Base-by-base conservation (phyloP, 1,140 invertebrate genomes). In the Batillaria attramentaria region DNA sequence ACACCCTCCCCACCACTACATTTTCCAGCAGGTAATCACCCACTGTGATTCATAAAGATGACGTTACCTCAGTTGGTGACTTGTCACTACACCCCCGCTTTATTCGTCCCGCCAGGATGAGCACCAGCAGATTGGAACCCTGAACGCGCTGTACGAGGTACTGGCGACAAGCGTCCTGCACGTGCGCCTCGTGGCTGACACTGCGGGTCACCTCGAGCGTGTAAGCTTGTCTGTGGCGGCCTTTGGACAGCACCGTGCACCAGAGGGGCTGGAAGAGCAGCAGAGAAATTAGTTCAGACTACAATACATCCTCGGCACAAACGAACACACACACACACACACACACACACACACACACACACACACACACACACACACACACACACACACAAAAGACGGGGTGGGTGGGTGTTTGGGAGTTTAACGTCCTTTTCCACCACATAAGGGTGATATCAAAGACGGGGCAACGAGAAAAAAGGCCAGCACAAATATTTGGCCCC, bases 61-160 rank as follows among this genome's bases (percentile, higher is more conserved):
- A 24, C 24, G 10, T 24, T 50, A 10, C 46, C 46, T 50, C 46
- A 13, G 24, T 50, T 50, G 10, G 10, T 50, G 46, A 13, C 10
- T 50, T 69, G 39, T 73, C 72, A 20, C 33, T 57, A 35, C 72
- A 73, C 13, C 50, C 50, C 57, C 39, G 41, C 6, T 35, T 28
- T 16, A 24, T 8, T 33, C 72, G n/a, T 28, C 37, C 33, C 4
- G 35, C 46, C 3, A 73, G 5, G 31, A 54, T 50, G 28, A 73
- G 46, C 28, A 57, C 72, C 46, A 73, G 33, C 28, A 73, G 72
- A n/a, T 73, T 73, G 6, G 72, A 73, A 18, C 46, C 72, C 8
- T 57, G 3, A 1, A 57, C 46, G 28, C 18, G 72, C 8, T 39
- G 8, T 43, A 73, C 35, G 5, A 73, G 20, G 3, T 57, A 73